Conservation (phyloP, 2,797 vertebrate genomes). For the Cyclopterus lumpus region DNA sequence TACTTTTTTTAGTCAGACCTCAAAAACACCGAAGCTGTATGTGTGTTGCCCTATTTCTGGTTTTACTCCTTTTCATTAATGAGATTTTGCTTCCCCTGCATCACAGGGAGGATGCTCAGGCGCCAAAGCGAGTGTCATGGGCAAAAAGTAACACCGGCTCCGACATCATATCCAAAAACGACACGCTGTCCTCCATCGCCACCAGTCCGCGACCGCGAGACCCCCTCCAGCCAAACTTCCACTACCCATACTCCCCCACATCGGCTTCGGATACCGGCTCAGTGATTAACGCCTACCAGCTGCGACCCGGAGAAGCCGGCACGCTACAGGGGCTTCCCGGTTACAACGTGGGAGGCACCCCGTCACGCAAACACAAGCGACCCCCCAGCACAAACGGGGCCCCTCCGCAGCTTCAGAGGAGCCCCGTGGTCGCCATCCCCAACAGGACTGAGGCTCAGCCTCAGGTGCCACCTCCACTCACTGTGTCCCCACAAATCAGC, state of each 20-base stretch:
- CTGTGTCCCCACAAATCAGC: constrained; percentile 66
- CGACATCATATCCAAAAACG: constrained; percentile 91
- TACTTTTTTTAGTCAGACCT: neutral
- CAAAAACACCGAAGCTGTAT: neutral
- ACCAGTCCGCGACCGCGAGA: constrained; percentile 81
- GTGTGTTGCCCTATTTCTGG: neutral
- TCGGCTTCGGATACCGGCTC: constrained; percentile 83
- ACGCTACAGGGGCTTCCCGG: constrained; percentile 82
- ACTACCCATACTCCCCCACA: constrained; percentile 79
- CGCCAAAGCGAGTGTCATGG: constrained; percentile 92
- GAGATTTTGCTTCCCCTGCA: neutral
- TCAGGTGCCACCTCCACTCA: constrained; percentile 74
- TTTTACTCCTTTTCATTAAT: neutral
- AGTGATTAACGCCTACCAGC: constrained; percentile 84
- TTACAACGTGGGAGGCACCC: constrained; percentile 76
- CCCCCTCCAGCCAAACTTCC: constrained; percentile 73
- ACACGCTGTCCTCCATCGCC: constrained; percentile 91
- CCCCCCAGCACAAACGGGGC: constrained; percentile 64
- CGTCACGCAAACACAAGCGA: constrained; percentile 67
- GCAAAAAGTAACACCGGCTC: constrained; percentile 86
- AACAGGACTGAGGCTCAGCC: constrained; percentile 83
- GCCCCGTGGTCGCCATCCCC: constrained; percentile 59
- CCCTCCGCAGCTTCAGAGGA: constrained; percentile 67
- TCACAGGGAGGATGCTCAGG: constrained; percentile 91
- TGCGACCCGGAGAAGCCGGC: constrained; percentile 77